Percentiles rank a stretch among this genome's conserved stretches.
phyloP scores from a whole-genome alignment of 2,888 invertebrate genomes.

The Notocelia uddmanniana region DNA sequence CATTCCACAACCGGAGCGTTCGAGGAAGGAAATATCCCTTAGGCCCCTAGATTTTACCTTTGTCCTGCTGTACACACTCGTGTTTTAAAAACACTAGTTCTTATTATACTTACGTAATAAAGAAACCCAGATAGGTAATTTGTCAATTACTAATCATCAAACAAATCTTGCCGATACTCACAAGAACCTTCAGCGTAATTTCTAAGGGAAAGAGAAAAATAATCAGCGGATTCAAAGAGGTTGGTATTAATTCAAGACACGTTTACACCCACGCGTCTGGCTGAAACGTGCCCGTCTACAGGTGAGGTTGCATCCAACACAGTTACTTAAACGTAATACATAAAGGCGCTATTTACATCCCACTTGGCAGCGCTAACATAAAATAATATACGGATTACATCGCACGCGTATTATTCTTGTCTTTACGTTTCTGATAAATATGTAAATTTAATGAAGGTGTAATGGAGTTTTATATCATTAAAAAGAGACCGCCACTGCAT shows the following conservation, averaged over 20 bases:
- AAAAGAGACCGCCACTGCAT: too few relatives aligned
- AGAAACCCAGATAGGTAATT: too few relatives aligned
- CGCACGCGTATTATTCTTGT: background rate
- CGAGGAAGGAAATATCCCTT: too few relatives aligned
- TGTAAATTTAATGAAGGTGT: background rate
- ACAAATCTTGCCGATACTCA: background rate
- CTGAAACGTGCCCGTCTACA: conserved; percentile 56
- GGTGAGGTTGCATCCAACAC: conserved; percentile 20
- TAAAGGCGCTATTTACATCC: conserved; percentile 19
- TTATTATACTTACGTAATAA: too few relatives aligned
- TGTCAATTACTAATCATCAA: background rate
- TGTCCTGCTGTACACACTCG: too few relatives aligned
- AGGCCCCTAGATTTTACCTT: too few relatives aligned
- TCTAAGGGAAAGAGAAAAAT: conserved; percentile 30
- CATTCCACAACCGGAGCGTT: too few relatives aligned
- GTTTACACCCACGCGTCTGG: conserved; percentile 56
- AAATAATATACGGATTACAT: background rate
- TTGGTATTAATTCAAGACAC: conserved; percentile 55
- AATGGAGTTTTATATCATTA: background rate
- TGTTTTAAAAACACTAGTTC: too few relatives aligned
- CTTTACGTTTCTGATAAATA: background rate
- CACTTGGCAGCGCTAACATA: conserved; percentile 5
- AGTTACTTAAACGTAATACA: background rate
- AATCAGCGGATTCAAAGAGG: conserved; percentile 59
- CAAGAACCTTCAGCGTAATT: background rate